Conservation (phyloP, 1,140 invertebrate species). For the Mamestra configurata region DNA sequence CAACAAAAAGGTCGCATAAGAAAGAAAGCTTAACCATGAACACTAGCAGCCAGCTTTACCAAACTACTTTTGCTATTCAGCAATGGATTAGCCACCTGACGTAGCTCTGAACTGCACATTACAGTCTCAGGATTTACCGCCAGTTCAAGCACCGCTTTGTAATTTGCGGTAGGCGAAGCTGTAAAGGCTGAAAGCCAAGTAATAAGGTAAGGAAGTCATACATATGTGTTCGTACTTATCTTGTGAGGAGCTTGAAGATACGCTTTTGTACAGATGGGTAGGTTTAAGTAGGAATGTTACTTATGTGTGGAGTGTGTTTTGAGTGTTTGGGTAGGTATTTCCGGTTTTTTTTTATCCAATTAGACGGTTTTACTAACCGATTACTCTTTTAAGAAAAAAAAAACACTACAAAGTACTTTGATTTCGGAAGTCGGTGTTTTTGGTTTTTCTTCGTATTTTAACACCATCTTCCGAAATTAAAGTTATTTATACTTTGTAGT, state of each 20-base stretch:
- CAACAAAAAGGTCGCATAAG: background rate
- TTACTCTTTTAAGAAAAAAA: too few relatives aligned
- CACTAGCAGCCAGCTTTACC: background rate
- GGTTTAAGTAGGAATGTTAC: background rate
- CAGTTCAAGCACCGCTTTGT: slow-evolving; percentile 35
- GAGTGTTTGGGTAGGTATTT: background rate
- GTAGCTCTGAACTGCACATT: slow-evolving; percentile 5
- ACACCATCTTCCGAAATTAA: too few relatives aligned
- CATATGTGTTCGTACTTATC: background rate
- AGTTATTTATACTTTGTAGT: too few relatives aligned
- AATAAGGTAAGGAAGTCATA: slow-evolving; percentile 28
- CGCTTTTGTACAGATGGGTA: background rate
- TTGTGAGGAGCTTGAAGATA: slow-evolving; percentile 2
- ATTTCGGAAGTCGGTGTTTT: too few relatives aligned
- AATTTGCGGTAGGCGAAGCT: slow-evolving; percentile 24
- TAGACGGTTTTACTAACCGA: too few relatives aligned
- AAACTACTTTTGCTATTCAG: background rate
- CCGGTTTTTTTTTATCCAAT: too few relatives aligned
- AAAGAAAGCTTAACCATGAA: background rate
- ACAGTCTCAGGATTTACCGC: slow-evolving; percentile 13
- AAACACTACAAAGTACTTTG: too few relatives aligned
- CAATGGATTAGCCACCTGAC: slow-evolving; percentile 27
- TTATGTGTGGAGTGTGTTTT: background rate
- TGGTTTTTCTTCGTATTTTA: too few relatives aligned
- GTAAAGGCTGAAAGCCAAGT: slow-evolving; percentile 22